Conservation (phyloP, 2,113 vertebrate species). For the Onychostruthus taczanowskii region DNA sequence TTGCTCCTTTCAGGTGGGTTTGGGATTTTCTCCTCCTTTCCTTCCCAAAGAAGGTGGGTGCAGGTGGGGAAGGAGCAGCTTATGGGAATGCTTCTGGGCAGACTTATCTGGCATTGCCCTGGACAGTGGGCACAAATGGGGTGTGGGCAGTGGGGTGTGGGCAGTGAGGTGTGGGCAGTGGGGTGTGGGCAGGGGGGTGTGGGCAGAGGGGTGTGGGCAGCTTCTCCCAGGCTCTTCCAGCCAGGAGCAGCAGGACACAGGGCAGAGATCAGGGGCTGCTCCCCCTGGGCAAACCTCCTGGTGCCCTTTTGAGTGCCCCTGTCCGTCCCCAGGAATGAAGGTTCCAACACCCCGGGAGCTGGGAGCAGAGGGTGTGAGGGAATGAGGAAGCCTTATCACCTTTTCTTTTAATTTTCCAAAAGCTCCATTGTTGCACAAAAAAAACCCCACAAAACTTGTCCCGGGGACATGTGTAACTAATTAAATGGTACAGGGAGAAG, state of each 20-base stretch:
- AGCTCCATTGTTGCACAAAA: not conserved
- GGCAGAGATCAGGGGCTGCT: not conserved
- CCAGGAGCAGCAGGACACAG: too few species aligned
- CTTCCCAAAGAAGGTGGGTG: not conserved
- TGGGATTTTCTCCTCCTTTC: not conserved
- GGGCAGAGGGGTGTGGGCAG: too few species aligned
- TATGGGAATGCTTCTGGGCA: not conserved
- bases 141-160: not conserved
- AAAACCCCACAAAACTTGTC: not conserved
- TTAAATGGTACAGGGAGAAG: conserved; percentile 49
- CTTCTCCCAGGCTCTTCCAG: too few species aligned
- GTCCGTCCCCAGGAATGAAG: rapidly evolving
- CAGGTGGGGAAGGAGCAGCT: not conserved
- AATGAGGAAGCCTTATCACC: not conserved
- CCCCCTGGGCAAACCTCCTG: rapidly evolving
- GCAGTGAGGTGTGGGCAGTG: not conserved
- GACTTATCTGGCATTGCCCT: not conserved
- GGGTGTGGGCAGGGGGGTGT: not conserved
- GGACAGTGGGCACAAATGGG: too few species aligned
- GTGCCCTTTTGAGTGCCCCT: rapidly evolving
- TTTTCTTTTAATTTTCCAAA: not conserved
- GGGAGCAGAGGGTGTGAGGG: not conserved
- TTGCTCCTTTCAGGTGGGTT: not conserved
- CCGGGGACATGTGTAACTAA: conserved; percentile 56
- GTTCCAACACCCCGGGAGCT: not conserved